Evolutionary conservation across 2,113 vertebrate species (phyloP).

Genomic region (Nipponia nippon): DNA sequence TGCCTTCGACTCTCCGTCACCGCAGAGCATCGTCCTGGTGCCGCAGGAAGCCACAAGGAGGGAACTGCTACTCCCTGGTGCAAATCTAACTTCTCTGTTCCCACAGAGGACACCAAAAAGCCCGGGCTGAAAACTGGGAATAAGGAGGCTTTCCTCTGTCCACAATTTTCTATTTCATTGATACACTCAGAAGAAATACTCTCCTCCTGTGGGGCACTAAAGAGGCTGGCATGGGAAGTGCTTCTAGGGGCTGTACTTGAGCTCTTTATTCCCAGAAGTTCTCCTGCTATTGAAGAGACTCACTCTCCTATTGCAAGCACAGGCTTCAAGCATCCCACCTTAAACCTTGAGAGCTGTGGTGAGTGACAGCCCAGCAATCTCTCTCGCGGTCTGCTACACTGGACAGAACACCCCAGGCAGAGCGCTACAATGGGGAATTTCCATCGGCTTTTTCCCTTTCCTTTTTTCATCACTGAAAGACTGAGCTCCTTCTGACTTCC

Average conservation of each 20-base stretch:
- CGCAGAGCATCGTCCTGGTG: rapidly evolving
- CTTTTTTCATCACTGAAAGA: background rate
- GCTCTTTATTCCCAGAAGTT: background rate
- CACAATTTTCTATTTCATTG: background rate
- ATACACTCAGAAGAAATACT: background rate
- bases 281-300: background rate
- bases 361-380: background rate
- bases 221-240: background rate
- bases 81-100: background rate
- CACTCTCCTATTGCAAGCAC: background rate
- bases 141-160: background rate
- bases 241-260: background rate
- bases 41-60: background rate
- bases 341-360: background rate
- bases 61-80: background rate
- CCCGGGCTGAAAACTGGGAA: background rate
- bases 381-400: background rate
- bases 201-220: background rate
- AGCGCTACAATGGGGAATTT: background rate
- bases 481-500: background rate
- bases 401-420: background rate
- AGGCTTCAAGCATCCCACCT: background rate
- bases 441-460: background rate
- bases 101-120: background rate
- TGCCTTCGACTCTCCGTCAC: rapidly evolving